A percentile compares a stretch with the other conserved stretches of the same genome.
Evolutionary conservation across 2,113 vertebrate species (phyloP).

Genomic region (Nanger granti): DNA sequence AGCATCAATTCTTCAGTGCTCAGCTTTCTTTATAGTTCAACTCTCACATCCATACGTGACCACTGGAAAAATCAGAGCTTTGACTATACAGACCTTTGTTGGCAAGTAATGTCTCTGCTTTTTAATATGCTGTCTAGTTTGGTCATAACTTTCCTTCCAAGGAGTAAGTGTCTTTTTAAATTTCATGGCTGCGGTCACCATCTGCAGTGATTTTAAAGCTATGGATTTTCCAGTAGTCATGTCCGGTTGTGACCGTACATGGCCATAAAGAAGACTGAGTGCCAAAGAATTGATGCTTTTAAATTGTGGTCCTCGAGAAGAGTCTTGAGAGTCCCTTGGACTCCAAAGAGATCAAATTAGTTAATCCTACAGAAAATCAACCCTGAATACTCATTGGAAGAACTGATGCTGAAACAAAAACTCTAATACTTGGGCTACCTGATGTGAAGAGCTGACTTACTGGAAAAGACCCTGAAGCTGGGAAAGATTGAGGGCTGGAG

Average conservation of each 20-base stretch:
- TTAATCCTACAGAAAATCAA: neutral
- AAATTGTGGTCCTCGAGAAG: neutral
- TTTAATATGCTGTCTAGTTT: neutral
- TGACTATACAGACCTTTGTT: neutral
- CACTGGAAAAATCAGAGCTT: neutral
- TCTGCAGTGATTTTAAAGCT: neutral
- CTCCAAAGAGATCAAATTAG: neutral
- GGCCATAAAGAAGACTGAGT: neutral
- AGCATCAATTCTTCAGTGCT: neutral
- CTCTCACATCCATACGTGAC: neutral
- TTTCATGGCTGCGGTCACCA: neutral
- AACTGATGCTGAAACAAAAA: neutral
- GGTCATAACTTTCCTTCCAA: neutral
- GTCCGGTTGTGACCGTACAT: accelerated
- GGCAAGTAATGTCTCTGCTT: neutral
- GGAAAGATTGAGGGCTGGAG: neutral
- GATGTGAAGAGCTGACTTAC: neutral
- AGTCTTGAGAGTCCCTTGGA: neutral
- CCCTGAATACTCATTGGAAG: neutral
- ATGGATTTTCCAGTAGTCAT: neutral
- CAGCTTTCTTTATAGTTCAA: neutral
- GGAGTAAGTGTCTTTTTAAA: neutral
- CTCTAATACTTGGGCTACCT: neutral
- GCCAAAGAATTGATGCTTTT: neutral
- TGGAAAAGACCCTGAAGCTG: neutral